phyloP scores from a whole-genome alignment of 1,140 invertebrate genomes.

The Nephila pilipes region DNA sequence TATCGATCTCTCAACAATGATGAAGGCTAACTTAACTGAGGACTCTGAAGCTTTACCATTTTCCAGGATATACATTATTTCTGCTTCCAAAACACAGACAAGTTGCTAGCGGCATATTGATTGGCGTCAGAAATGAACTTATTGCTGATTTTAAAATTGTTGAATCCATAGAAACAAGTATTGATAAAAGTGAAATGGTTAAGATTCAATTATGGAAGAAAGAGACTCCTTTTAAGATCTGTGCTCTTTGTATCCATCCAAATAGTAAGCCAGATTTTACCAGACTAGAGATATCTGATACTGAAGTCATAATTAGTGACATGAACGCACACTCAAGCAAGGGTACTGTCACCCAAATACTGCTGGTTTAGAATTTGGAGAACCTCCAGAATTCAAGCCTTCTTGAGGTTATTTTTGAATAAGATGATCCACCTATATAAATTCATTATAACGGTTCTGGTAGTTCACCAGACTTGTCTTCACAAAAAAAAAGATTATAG shows the following conservation, averaged over 20 bases:
- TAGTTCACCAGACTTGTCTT: constrained; percentile 42
- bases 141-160: too few species aligned
- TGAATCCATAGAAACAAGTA: background rate
- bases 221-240: background rate
- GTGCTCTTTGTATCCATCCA: constrained; percentile 9
- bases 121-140: too few species aligned
- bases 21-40: constrained; percentile 14
- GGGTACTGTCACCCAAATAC: constrained; percentile 43
- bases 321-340: too few species aligned
- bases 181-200: constrained; percentile 37
- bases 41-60: background rate
- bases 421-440: constrained; percentile 40
- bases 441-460: constrained; percentile 40
- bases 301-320: too few species aligned
- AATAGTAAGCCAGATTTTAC: too few species aligned
- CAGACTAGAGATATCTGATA: too few species aligned
- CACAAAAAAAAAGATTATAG: constrained; percentile 13
- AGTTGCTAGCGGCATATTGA: too few species aligned
- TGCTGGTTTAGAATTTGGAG: constrained; percentile 52
- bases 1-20: constrained; percentile 4
- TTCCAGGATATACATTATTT: too few species aligned
- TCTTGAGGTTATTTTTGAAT: constrained; percentile 56
- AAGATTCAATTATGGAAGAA: constrained; percentile 39
- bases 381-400: constrained; percentile 17
- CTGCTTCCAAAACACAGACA: too few species aligned